phyloP scores from a whole-genome alignment of 1,140 invertebrate genomes.

The Zaprionus camerounensis region DNA sequence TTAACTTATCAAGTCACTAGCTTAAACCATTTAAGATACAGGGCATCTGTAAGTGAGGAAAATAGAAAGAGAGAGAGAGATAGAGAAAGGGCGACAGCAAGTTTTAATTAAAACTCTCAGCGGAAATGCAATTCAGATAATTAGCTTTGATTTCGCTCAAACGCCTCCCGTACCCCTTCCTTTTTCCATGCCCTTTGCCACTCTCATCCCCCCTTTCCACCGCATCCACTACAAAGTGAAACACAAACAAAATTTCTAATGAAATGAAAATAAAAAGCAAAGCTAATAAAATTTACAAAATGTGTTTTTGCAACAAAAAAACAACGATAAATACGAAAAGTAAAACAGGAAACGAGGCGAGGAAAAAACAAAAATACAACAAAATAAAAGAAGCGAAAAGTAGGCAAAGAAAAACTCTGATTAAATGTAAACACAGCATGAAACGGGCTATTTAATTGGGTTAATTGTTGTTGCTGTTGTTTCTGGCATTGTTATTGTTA shows the following conservation, averaged over 20 bases:
- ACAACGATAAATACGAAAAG: constrained; percentile 31
- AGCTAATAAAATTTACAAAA: constrained; percentile 29
- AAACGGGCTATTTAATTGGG: constrained; percentile 42
- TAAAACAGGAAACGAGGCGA: constrained; percentile 33
- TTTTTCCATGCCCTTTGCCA: not conserved
- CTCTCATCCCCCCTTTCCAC: not conserved
- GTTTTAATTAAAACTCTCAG: constrained; percentile 26
- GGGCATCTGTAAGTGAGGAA: not conserved
- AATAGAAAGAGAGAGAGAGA: not conserved
- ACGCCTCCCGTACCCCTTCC: not conserved
- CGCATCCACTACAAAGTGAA: constrained; percentile 1
- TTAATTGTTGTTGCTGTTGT: constrained; percentile 27
- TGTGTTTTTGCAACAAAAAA: constrained; percentile 12
- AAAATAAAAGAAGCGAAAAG: not conserved
- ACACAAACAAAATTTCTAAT: constrained; percentile 31
- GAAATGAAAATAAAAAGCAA: constrained; percentile 24
- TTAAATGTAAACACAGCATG: constrained; percentile 43
- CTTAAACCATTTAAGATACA: not conserved
- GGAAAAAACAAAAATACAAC: constrained; percentile 12
- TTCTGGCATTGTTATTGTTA: not conserved
- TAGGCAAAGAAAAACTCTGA: constrained; percentile 24
- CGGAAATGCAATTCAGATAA: constrained; percentile 31
- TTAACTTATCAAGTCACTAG: not conserved
- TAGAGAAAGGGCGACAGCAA: not conserved
- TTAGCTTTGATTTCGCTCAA: constrained; percentile 32